A percentile compares a stretch with the other conserved stretches of the same genome.
These are phyloP conservation scores for Semicossyphus pulcher DNA, from an alignment of 2,113 vertebrate species.

Conservation along the genomic window DNA sequence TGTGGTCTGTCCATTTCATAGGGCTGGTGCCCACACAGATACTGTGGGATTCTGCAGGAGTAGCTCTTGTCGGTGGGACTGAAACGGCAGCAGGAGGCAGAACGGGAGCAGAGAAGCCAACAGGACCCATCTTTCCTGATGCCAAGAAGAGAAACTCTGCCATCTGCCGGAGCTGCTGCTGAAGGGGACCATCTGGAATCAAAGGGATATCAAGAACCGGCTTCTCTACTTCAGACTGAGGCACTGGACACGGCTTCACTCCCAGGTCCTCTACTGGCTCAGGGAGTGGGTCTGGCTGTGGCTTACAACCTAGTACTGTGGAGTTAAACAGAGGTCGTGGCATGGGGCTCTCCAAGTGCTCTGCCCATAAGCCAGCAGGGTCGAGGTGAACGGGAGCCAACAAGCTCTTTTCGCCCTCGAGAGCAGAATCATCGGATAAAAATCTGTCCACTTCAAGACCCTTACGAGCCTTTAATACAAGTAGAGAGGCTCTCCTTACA, in stretches of 20 bases:
- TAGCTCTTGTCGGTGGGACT: not conserved
- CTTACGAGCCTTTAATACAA: slow-evolving; percentile 4
- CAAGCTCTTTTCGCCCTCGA: slow-evolving; percentile 34
- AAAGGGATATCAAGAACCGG: slow-evolving; percentile 30
- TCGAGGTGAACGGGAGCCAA: slow-evolving; percentile 4
- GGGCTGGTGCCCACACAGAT: slow-evolving; percentile 75
- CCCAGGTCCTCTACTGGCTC: slow-evolving; percentile 3
- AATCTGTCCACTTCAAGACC: not conserved
- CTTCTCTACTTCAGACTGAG: slow-evolving; percentile 27
- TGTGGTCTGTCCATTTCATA: slow-evolving; percentile 52
- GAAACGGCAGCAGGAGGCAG: not conserved
- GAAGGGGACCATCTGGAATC: slow-evolving; percentile 69
- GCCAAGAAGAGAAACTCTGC: slow-evolving; percentile 79
- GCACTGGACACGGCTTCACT: not conserved
- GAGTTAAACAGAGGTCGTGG: slow-evolving; percentile 80
- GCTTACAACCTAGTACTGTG: slow-evolving; percentile 60
- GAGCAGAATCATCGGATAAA: slow-evolving; percentile 27
- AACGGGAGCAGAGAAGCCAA: not conserved
- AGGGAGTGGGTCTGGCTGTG: not conserved
- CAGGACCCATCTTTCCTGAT: slow-evolving; percentile 65
- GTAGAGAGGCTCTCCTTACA: slow-evolving; percentile 47
- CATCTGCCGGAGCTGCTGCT: slow-evolving; percentile 84
- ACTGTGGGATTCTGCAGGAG: slow-evolving; percentile 50
- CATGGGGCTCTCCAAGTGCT: slow-evolving; percentile 74
- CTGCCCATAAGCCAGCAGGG: slow-evolving; percentile 49